A percentile compares a stretch with the other conserved stretches of the same genome.
These are phyloP conservation scores for Meloidogyne floridensis DNA, from an alignment of 1,140 invertebrate species.

Conservation along the genomic window DNA sequence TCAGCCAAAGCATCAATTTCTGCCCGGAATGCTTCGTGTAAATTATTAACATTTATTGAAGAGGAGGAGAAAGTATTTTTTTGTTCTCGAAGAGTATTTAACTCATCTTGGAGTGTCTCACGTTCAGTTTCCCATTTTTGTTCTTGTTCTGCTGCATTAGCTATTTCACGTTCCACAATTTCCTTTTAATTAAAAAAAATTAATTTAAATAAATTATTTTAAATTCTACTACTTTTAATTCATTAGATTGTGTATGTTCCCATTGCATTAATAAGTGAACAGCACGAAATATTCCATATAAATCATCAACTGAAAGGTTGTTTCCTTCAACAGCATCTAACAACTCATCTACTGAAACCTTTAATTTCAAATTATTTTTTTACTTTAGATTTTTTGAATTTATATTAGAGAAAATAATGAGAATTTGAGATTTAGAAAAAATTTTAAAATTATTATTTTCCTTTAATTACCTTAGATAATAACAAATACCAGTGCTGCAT, in stretches of 20 bases:
- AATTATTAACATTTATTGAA: conserved; percentile 49
- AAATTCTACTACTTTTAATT: conserved; percentile 41
- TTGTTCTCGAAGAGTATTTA: conserved; percentile 53
- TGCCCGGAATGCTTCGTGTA: conserved; percentile 52
- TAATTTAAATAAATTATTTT: no score
- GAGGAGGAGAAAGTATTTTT: conserved; percentile 52
- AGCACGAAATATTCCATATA: conserved; percentile 44
- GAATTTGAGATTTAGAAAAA: background rate
- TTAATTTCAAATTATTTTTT: background rate
- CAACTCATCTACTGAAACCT: conserved; percentile 44
- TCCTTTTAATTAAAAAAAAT: conserved; percentile 27
- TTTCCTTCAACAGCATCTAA: conserved; percentile 32
- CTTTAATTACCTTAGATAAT: conserved; percentile 43
- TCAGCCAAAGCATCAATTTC: conserved; percentile 63
- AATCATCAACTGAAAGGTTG: background rate
- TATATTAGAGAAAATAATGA: no score
- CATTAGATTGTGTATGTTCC: conserved; percentile 62
- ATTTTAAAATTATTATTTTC: background rate
- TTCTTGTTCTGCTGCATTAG: conserved; percentile 57
- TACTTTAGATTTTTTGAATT: no score
- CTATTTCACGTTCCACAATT: conserved; percentile 56
- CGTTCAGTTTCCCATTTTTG: conserved; percentile 61
- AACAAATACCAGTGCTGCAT: conserved; percentile 55
- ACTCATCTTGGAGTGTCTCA: conserved; percentile 52
- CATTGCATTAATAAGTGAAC: conserved; percentile 61